These are phyloP conservation scores for Tetramorium simillimum DNA, from an alignment of 1,140 invertebrate genomes.

Conservation along the genomic window DNA sequence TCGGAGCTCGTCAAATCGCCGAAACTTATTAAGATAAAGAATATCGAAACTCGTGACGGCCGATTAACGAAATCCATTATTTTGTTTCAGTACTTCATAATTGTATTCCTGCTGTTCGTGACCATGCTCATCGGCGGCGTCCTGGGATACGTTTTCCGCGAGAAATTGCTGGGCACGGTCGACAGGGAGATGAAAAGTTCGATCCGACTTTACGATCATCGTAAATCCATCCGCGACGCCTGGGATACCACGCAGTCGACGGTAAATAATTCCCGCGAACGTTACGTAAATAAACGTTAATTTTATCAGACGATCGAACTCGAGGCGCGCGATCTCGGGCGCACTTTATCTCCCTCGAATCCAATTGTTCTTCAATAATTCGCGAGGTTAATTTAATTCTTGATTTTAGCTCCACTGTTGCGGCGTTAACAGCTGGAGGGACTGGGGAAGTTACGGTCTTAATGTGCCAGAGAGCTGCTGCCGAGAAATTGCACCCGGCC, in stretches of 20 bases:
- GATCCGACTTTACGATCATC: slow-evolving; percentile 89
- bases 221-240: slow-evolving; percentile 89
- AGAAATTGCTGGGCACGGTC: slow-evolving; percentile 90
- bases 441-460: slow-evolving; percentile 88
- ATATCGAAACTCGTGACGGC: neutral
- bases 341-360: neutral
- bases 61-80: neutral
- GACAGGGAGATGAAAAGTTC: slow-evolving; percentile 92
- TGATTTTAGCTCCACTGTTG: slow-evolving; percentile 91
- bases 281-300: slow-evolving; percentile 13
- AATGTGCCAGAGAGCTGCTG: slow-evolving; percentile 93
- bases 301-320: slow-evolving; percentile 3
- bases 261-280: slow-evolving; percentile 77
- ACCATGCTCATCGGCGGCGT: slow-evolving; percentile 95
- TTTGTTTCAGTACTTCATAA: slow-evolving; percentile 92
- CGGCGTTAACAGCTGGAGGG: slow-evolving; percentile 90
- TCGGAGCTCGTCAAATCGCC: neutral
- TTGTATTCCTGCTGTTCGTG: slow-evolving; percentile 94
- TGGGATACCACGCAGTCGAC: slow-evolving; percentile 93
- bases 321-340: neutral
- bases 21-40: neutral
- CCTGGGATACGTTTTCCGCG: slow-evolving; percentile 94
- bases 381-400: slow-evolving; percentile 3
- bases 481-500: slow-evolving; percentile 88
- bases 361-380: neutral